Percentiles rank a stretch among this genome's conserved stretches.
phyloP scores from a whole-genome alignment of 64 coral and sea anemone species.

The Pocillopora verrucosa region DNA sequence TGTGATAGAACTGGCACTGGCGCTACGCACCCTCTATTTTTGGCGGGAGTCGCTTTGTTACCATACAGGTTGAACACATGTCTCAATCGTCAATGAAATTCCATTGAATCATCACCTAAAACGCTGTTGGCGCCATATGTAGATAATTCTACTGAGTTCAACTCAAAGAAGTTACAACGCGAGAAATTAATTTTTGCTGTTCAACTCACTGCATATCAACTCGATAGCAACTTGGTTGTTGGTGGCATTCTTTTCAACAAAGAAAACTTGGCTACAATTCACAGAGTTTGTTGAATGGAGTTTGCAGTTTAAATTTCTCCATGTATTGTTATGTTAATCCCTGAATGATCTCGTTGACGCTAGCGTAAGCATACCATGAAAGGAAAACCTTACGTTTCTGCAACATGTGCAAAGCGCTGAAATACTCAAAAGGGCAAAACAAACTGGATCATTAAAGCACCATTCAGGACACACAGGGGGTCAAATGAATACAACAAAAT shows the following conservation, averaged over 20 bases:
- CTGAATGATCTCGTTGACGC: slow-evolving; percentile 1
- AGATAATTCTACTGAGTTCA: background rate
- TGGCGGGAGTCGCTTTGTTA: slow-evolving; percentile 47
- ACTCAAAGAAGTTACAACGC: background rate
- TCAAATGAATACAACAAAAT: slow-evolving; percentile 18
- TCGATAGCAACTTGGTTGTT: background rate
- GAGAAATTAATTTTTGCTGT: background rate
- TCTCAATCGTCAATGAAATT: slow-evolving; percentile 64
- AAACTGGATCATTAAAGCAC: background rate
- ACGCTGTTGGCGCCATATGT: background rate
- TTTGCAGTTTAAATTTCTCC: slow-evolving; percentile 29
- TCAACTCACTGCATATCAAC: background rate
- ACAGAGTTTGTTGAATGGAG: background rate
- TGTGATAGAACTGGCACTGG: slow-evolving; percentile 48
- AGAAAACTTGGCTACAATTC: background rate
- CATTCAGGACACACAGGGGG: slow-evolving; percentile 1
- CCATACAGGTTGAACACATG: slow-evolving; percentile 43
- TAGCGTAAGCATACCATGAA: slow-evolving; percentile 33
- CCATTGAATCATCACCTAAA: slow-evolving; percentile 40
- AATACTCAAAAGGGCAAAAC: slow-evolving; percentile 1
- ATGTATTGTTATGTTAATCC: slow-evolving; percentile 32
- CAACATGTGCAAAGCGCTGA: slow-evolving; percentile 16
- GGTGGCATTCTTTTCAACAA: background rate
- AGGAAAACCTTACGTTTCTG: background rate
- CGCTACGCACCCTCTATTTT: slow-evolving; percentile 27